These are phyloP conservation scores for Drosophila serrata DNA, from an alignment of 1,140 invertebrate genomes.

Conservation along the genomic window DNA sequence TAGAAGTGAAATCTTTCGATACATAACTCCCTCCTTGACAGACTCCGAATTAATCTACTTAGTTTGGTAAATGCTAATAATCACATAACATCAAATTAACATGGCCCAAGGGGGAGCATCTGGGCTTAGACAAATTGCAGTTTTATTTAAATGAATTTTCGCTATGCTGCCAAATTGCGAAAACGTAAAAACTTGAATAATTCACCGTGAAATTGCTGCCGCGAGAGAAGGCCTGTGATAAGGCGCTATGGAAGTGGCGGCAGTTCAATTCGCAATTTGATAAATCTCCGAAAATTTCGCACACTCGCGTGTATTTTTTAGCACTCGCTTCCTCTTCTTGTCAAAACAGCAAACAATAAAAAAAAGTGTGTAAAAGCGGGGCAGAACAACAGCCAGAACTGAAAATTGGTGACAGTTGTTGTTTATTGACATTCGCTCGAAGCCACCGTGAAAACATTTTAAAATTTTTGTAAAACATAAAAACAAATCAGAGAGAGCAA, in stretches of 20 bases:
- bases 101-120: constrained; percentile 28
- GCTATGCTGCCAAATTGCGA: constrained; percentile 45
- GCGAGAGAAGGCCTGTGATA: constrained; percentile 3
- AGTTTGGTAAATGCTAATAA: constrained; percentile 61
- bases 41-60: constrained; percentile 37
- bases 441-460: constrained; percentile 84
- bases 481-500: constrained; percentile 57
- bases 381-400: constrained; percentile 5
- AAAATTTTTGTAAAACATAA: constrained; percentile 82
- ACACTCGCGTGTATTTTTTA: constrained; percentile 63
- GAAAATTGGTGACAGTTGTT: constrained; percentile 79
- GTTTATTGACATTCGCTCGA: constrained; percentile 78
- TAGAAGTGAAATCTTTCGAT: too few species aligned
- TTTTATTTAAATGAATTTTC: constrained; percentile 76
- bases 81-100: constrained; percentile 75
- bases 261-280: constrained; percentile 71
- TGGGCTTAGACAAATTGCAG: constrained; percentile 64
- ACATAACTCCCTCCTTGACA: background rate
- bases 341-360: constrained; percentile 14
- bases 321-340: constrained; percentile 22
- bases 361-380: background rate
- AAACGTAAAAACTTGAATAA: constrained; percentile 57
- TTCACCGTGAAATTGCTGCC: constrained; percentile 74
- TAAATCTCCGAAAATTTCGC: constrained; percentile 79
- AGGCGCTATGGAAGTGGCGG: constrained; percentile 5